These are phyloP conservation scores for Orthochromis malagaraziensis DNA, from an alignment of 2,113 vertebrate genomes.

Conservation along the genomic window DNA sequence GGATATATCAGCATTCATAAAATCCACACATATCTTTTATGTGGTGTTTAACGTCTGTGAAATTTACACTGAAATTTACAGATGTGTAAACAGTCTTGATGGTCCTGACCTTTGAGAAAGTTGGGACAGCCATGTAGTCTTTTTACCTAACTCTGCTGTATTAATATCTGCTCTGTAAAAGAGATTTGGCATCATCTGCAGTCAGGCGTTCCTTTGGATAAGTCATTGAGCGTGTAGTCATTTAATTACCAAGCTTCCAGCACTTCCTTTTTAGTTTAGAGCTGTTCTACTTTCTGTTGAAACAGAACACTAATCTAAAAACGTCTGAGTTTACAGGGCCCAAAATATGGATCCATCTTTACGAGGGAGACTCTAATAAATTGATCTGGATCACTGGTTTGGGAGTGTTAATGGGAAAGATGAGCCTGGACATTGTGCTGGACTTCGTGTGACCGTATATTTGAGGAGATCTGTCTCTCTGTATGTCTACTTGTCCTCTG, in stretches of 20 bases:
- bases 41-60: neutral
- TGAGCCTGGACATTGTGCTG: neutral
- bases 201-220: neutral
- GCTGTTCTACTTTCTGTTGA: neutral
- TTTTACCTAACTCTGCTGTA: neutral
- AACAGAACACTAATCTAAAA: neutral
- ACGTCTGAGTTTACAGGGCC: neutral
- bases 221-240: neutral
- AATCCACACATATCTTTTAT: neutral
- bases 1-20: neutral
- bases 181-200: neutral
- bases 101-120: neutral
- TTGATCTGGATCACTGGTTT: neutral
- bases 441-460: neutral
- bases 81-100: neutral
- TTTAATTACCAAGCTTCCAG: neutral
- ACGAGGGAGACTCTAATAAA: neutral
- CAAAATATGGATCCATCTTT: accelerated
- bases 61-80: neutral
- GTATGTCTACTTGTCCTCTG: constrained; percentile 28
- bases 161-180: neutral
- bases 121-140: neutral
- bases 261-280: neutral
- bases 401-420: neutral
- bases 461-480: neutral